Evolutionary conservation across 1,140 invertebrate genomes (phyloP), one percentile per base, ranked within the genome.

Genomic region (Saccostrea glomerata): DNA sequence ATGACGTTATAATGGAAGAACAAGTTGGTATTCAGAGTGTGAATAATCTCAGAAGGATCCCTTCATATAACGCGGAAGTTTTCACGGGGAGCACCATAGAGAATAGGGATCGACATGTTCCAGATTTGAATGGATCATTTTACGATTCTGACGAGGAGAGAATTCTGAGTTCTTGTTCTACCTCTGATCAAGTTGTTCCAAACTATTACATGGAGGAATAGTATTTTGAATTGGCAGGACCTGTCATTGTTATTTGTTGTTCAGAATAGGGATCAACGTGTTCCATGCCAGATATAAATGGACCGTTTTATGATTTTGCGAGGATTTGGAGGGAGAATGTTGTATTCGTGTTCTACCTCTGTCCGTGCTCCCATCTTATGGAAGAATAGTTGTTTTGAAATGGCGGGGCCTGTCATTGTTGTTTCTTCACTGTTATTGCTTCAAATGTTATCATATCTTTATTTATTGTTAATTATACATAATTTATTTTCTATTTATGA

Each of bases 101-200:
- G 70, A 77, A 77, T 25, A 25, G 70, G 25, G 70, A 77, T 30
- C 25, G 70, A 77, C 70, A 25, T 17, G 70, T 77, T 36, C 70
- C 70, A 77, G 70, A 77, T 30, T 77, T 77, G 30, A 77, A 77
- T 36, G 70, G 70, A 25, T 77, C 70, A 25, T 36, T 77, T 13
- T 77, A 77, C 25, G 70, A 77, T 77, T 77, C 70, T 11, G 70
- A 77, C 25, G 70, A 77, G 70, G 70, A 77, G 30, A 77, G 70
- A 36, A 77, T 77, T 25, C 25, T 77, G 70, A 30, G 23, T 30
- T 36, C 70, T 13, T 77, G 70, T 17, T 77, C 70, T 25, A 25
- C 23, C 70, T 77, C 70, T 30, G 70, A 77, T 25, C 70, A 77
- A 15, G 70, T 77, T 77, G 70, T 77, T 30, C 70, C 70, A 25